Evolutionary conservation across 2,797 vertebrate genomes (phyloP).

Genomic region (Brotula barbata): DNA sequence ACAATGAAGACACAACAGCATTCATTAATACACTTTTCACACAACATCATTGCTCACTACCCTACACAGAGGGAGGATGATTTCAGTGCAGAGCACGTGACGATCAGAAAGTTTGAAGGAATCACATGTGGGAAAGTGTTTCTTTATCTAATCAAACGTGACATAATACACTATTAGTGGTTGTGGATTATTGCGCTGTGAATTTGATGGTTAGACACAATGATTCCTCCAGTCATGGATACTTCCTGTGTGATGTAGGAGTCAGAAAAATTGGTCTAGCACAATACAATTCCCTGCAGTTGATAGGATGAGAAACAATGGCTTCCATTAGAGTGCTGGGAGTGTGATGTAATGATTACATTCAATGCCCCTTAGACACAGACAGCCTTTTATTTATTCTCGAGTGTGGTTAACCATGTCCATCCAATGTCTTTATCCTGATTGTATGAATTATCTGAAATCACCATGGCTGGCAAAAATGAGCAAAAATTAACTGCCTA

Average conservation of each 20-base stretch:
- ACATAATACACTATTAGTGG: slow-evolving; percentile 48
- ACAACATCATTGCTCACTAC: too few relatives aligned
- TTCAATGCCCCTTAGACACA: slow-evolving; percentile 17
- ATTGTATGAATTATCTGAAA: slow-evolving; percentile 20
- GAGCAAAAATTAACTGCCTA: slow-evolving; percentile 31
- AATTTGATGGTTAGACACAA: slow-evolving; percentile 17
- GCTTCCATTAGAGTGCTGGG: slow-evolving; percentile 27
- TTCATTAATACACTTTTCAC: too few relatives aligned
- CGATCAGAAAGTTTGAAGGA: slow-evolving; percentile 25
- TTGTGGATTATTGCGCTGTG: slow-evolving; percentile 19
- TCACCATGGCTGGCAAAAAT: slow-evolving; percentile 31
- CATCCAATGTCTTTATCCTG: slow-evolving; percentile 13
- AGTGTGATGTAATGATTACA: slow-evolving; percentile 45
- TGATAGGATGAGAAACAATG: slow-evolving; percentile 39
- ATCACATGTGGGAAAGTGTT: slow-evolving; percentile 22
- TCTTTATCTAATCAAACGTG: slow-evolving; percentile 38
- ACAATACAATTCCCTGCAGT: slow-evolving; percentile 18
- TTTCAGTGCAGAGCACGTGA: too few relatives aligned
- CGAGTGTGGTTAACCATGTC: slow-evolving; percentile 23
- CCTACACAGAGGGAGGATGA: too few relatives aligned
- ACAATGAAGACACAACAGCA: too few relatives aligned
- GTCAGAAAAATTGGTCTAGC: slow-evolving; percentile 32
- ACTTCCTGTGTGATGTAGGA: slow-evolving; percentile 27
- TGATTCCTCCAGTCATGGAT: slow-evolving; percentile 35
- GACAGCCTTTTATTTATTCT: slow-evolving; percentile 24